Evolutionary conservation across 2,888 invertebrate genomes (phyloP).

Genomic region (Seira sanloemensis): DNA sequence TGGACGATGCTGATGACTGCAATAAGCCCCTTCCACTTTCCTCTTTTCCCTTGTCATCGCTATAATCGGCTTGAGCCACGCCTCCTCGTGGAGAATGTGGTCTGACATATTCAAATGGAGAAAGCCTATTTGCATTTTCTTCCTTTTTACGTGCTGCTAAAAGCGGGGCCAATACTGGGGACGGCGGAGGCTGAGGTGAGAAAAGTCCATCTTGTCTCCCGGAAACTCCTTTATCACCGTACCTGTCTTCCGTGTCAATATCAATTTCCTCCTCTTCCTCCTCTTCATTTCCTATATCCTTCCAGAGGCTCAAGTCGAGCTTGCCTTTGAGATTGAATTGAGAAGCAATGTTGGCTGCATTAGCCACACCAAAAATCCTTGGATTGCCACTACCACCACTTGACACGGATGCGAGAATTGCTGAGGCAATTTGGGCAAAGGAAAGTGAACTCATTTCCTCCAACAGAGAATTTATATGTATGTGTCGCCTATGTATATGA

Average conservation of each 20-base stretch:
- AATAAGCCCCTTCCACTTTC: not conserved
- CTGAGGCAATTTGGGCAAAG: constrained; percentile 26
- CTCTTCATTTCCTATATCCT: constrained; percentile 31
- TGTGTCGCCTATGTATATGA: no score
- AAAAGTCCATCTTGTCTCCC: not conserved
- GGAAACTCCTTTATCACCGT: not conserved
- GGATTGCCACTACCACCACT: constrained; percentile 20
- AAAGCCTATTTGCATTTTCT: not conserved
- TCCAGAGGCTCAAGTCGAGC: constrained; percentile 37
- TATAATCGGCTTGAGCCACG: not conserved
- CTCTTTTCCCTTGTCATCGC: constrained; percentile 3
- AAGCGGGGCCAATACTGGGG: constrained; percentile 33
- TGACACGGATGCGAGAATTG: constrained; percentile 31
- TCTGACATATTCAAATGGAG: not conserved
- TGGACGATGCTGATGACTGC: not conserved
- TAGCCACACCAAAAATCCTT: not conserved
- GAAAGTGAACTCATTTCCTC: constrained; percentile 27
- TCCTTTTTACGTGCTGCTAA: constrained; percentile 28
- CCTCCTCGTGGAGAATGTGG: not conserved
- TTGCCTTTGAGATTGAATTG: constrained; percentile 32
- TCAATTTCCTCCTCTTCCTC: constrained; percentile 9
- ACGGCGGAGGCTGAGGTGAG: constrained; percentile 3
- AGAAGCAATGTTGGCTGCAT: not conserved
- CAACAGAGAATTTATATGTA: not conserved
- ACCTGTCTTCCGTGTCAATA: constrained; percentile 13